These are phyloP conservation scores for Hoplostethus atlanticus DNA, from an alignment of 2,797 vertebrate genomes.

Conservation along the genomic window DNA sequence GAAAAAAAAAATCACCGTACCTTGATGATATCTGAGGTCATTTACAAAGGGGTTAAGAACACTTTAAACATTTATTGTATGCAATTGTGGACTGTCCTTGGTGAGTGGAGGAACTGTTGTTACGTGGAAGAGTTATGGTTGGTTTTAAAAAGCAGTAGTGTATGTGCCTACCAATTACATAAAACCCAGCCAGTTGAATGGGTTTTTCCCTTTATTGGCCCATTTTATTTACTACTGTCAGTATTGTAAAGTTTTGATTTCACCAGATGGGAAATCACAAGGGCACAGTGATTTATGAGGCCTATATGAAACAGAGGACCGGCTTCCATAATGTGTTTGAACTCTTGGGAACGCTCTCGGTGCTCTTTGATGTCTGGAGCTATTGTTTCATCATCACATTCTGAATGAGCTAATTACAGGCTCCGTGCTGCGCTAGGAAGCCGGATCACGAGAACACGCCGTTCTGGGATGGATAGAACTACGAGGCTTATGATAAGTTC, in stretches of 20 bases:
- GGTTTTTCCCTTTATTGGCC: constrained; percentile 55
- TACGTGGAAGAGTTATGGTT: constrained; percentile 31
- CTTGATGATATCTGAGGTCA: constrained; percentile 35
- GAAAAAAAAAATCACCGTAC: constrained; percentile 11
- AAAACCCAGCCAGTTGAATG: constrained; percentile 48
- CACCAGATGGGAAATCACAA: constrained; percentile 67
- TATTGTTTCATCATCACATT: constrained; percentile 73
- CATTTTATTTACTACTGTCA: constrained; percentile 63
- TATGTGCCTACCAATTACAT: constrained; percentile 45
- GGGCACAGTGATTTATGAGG: constrained; percentile 62
- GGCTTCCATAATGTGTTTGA: constrained; percentile 64
- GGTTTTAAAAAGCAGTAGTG: constrained; percentile 32
- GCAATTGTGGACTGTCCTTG: constrained; percentile 35
- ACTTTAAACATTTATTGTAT: constrained; percentile 65
- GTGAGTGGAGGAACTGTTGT: constrained; percentile 43
- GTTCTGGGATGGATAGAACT: constrained; percentile 33
- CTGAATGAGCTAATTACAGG: constrained; percentile 70
- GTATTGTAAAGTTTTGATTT: constrained; percentile 66
- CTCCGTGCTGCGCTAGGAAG: constrained; percentile 49
- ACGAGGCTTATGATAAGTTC: constrained; percentile 48
- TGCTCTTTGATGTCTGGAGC: constrained; percentile 69
- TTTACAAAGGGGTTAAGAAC: constrained; percentile 42
- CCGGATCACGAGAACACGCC: constrained; percentile 44
- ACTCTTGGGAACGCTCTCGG: constrained; percentile 52
- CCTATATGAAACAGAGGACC: constrained; percentile 56